These are phyloP conservation scores for Lasiurus cinereus DNA, from an alignment of 2,113 vertebrate genomes.

Conservation along the genomic window DNA sequence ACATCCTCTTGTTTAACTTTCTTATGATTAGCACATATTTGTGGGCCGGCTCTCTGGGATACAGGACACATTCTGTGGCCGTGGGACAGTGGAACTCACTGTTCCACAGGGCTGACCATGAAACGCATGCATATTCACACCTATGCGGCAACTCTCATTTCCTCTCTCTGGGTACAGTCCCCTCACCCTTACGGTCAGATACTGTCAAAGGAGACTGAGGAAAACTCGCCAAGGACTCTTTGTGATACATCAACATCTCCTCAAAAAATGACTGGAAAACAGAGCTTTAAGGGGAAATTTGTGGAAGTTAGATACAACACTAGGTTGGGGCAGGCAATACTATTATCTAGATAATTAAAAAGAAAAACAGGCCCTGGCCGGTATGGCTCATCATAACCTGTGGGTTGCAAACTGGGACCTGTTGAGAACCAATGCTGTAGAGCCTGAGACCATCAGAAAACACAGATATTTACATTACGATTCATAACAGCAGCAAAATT, in stretches of 20 bases:
- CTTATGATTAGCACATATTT: background rate
- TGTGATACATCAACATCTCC: slow-evolving; percentile 39
- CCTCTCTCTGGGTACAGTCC: slow-evolving; percentile 34
- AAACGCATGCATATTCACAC: background rate
- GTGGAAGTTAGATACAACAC: slow-evolving; percentile 56
- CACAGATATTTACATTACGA: too few relatives aligned
- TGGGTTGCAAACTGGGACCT: too few relatives aligned
- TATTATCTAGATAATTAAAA: background rate
- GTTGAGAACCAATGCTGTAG: too few relatives aligned
- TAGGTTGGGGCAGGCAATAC: background rate
- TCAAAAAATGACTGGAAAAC: slow-evolving; percentile 39
- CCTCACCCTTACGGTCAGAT: slow-evolving; percentile 49
- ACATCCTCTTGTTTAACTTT: slow-evolving; percentile 1
- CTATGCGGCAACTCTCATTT: background rate
- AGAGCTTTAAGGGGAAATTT: slow-evolving; percentile 62
- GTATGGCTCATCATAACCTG: too few relatives aligned
- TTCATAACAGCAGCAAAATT: too few relatives aligned
- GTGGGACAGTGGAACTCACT: background rate
- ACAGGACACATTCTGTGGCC: background rate
- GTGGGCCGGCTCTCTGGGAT: background rate
- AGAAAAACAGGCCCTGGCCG: background rate
- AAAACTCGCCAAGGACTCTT: slow-evolving; percentile 40
- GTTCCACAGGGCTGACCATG: background rate
- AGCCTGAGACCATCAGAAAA: too few relatives aligned
- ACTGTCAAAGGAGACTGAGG: slow-evolving; percentile 27